Base-by-base conservation (phyloP, 2,888 invertebrate genomes). In the Monopis laevigella region DNA sequence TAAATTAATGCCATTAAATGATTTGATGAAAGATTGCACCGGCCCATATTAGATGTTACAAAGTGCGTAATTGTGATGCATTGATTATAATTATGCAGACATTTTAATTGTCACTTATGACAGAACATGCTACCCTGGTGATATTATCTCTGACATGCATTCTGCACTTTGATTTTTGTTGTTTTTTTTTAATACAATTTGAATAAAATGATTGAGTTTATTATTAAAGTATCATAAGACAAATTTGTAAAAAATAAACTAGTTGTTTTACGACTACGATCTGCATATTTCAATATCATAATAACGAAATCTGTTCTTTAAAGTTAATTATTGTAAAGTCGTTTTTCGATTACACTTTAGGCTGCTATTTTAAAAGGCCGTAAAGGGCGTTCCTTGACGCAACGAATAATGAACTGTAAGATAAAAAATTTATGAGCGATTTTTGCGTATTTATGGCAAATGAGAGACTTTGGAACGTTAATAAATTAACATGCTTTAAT, bases 401-500 rank as follows among this genome's bases (percentile, higher is more conserved):
- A 51, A 47, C 41, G 52, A 44, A 35, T 59, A 61, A 58, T 52
- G 50, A 47, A 52, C 63, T 48, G 48, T 68, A 58, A 45, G 46
- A 8, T 44, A 40, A 50, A 51, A 52, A 48, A 49, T 58, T 63
- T 69, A 75, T 56, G 65, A 59, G 52, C 55, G 56, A 62, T 62
- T 68, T 69, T 68, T 51, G 60, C 56, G 51, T 67, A 65, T 64
- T 62, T 62, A 60, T 58, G 53, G 60, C 63, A 66, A 65, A 69
- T 66, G 70, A 65, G 68, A 70, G 59, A 55, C 58, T 69, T 65
- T 66, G 61, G 72, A 65, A 67, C 63, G 62, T 64, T 68, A 72
- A 80, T 81, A 81, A 80, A 80, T 81, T 80, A 80, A 65, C 68
- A 66, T 68, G 64, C 65, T 75, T 77, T 81, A 81, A 81, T 78